Evolutionary conservation across 2,888 invertebrate genomes (phyloP).

Genomic region (Bombylius discolor): DNA sequence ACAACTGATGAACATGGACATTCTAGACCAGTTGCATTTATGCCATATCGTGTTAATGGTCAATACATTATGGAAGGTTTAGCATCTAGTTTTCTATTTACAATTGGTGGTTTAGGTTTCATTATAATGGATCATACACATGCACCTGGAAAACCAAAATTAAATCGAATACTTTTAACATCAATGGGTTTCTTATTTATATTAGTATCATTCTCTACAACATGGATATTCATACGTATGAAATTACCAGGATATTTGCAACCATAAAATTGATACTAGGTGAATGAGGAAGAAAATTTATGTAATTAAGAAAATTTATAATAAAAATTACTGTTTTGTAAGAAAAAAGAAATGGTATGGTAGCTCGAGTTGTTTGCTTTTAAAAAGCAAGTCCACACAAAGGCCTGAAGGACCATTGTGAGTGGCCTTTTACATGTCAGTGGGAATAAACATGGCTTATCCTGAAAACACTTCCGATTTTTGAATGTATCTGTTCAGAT

Average conservation of each 20-base stretch:
- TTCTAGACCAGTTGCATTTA: conserved; percentile 90
- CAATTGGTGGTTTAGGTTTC: conserved; percentile 90
- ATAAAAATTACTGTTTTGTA: neutral
- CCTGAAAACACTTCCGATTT: too few species aligned
- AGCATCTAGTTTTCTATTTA: conserved; percentile 93
- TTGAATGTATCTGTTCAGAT: too few species aligned
- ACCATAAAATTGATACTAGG: conserved; percentile 16
- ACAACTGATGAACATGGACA: conserved; percentile 97
- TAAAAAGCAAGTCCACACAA: too few species aligned
- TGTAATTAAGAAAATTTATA: neutral
- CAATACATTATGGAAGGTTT: conserved; percentile 99
- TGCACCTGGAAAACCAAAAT: conserved; percentile 69
- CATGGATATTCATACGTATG: conserved; percentile 98
- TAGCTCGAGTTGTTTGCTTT: too few species aligned
- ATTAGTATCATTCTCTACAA: conserved; percentile 86
- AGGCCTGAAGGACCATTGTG: too few species aligned
- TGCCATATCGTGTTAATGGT: conserved; percentile 97
- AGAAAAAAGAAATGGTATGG: neutral
- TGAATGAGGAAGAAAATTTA: too few species aligned
- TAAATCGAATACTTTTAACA: conserved; percentile 73
- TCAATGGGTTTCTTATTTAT: conserved; percentile 82
- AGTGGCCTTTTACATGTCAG: too few species aligned
- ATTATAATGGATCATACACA: conserved; percentile 91
- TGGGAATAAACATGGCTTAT: too few species aligned
- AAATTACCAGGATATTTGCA: conserved; percentile 80